Evolutionary conservation across 2,797 vertebrate species (phyloP).

Genomic region (Gorsachius magnificus): DNA sequence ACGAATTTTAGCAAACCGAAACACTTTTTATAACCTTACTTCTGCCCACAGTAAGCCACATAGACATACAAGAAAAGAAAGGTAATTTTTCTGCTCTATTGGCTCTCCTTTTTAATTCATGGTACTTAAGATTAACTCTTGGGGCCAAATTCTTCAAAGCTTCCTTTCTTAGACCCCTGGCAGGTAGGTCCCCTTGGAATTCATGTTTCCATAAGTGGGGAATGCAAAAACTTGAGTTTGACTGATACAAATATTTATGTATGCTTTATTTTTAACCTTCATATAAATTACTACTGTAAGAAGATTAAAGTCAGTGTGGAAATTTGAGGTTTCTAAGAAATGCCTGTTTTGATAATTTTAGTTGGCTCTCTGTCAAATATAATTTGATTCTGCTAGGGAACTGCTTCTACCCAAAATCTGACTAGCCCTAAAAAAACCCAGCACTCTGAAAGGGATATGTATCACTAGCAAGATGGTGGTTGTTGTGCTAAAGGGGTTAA

Average conservation of each 20-base stretch:
- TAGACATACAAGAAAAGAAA: background rate
- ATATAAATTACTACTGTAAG: background rate
- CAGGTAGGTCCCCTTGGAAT: background rate
- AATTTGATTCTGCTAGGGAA: background rate
- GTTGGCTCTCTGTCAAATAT: background rate
- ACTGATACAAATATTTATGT: background rate
- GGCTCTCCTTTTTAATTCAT: background rate
- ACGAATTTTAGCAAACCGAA: background rate
- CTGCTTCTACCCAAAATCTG: background rate
- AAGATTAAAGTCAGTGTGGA: background rate
- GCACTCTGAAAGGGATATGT: background rate
- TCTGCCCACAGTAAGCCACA: background rate
- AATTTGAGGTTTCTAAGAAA: background rate
- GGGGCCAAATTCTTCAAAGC: background rate
- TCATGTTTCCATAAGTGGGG: background rate
- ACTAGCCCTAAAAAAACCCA: background rate
- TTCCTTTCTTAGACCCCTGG: background rate
- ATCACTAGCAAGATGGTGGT: background rate
- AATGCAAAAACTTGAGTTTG: background rate
- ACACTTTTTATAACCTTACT: background rate
- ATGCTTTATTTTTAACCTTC: conserved; percentile 10
- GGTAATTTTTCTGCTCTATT: background rate
- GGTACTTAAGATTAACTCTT: background rate
- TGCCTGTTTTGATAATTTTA: background rate
- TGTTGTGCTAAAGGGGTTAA: background rate